Evolutionary conservation across 2,113 vertebrate species (phyloP).

Genomic region (Eleginops maclovinus): DNA sequence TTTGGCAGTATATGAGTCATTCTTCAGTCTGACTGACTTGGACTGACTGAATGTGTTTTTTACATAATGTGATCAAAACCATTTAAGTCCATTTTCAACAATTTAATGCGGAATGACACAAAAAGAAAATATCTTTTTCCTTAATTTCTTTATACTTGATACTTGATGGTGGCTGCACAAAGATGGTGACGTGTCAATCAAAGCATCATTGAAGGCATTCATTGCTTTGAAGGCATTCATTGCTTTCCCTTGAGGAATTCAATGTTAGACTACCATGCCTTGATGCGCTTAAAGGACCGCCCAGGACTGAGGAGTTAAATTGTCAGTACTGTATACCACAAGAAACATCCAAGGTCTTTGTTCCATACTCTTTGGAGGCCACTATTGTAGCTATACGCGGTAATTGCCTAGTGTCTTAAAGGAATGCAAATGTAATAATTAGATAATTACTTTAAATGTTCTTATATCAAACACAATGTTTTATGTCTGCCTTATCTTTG

Average conservation of each 20-base stretch:
- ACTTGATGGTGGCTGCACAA: not conserved
- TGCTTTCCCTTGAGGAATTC: slow-evolving; percentile 12
- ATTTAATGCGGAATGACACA: not conserved
- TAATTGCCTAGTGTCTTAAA: too few species aligned
- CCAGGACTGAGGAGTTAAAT: not conserved
- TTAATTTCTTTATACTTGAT: not conserved
- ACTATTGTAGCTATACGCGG: too few species aligned
- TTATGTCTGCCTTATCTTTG: slow-evolving; percentile 5
- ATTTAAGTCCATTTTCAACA: not conserved
- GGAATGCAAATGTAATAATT: too few species aligned
- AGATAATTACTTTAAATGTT: not conserved
- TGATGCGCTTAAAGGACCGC: slow-evolving; percentile 4
- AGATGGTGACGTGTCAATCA: slow-evolving; percentile 16
- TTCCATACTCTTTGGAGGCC: too few species aligned
- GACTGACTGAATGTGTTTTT: not conserved
- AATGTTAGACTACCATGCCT: slow-evolving; percentile 5
- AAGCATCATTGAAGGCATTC: not conserved
- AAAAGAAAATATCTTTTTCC: not conserved
- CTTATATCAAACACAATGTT: not conserved
- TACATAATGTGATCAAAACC: not conserved
- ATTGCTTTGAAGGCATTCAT: not conserved
- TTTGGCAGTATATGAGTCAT: not conserved
- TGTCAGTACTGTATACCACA: not conserved
- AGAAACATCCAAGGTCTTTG: too few species aligned
- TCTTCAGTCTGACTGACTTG: not conserved